Evolutionary conservation across 2,888 invertebrate genomes (phyloP).

Genomic region (Temnothorax unifasciatus): DNA sequence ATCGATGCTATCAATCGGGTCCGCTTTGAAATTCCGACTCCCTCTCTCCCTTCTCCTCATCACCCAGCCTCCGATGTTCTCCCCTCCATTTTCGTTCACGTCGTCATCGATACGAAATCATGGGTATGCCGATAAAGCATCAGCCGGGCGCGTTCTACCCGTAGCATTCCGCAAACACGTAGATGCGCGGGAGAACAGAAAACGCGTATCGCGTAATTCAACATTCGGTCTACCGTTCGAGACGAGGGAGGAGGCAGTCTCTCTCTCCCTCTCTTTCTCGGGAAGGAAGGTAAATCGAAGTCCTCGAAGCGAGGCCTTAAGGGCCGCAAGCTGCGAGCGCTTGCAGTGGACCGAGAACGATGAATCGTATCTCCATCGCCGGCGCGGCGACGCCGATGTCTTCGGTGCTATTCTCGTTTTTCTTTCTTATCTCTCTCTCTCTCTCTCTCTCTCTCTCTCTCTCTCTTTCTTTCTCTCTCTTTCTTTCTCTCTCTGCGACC

Average conservation of each 20-base stretch:
- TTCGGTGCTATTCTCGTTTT: conserved; percentile 13
- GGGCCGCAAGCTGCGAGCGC: conserved; percentile 46
- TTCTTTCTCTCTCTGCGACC: not conserved
- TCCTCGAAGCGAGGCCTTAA: conserved; percentile 59
- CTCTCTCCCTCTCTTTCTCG: not conserved
- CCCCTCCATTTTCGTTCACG: not conserved
- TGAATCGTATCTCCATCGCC: conserved; percentile 65
- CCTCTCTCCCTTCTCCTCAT: not conserved
- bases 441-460: no score
- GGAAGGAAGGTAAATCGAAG: conserved; percentile 63
- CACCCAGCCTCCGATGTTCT: conserved; percentile 1
- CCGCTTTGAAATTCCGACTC: conserved; percentile 41
- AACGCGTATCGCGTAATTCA: conserved; percentile 64
- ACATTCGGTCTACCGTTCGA: conserved; percentile 39
- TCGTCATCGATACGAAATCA: conserved; percentile 49
- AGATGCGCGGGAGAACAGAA: conserved; percentile 29
- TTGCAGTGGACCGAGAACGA: conserved; percentile 65
- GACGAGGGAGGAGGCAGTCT: not conserved
- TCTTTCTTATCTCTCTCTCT: not conserved
- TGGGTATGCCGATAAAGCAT: conserved; percentile 29
- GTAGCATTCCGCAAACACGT: conserved; percentile 21
- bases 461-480: not conserved
- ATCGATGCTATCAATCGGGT: conserved; percentile 41
- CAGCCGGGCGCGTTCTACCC: not conserved
- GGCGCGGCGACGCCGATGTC: conserved; percentile 14